Base-by-base conservation (phyloP, 2,113 vertebrate genomes). In the Syngnathus scovelli region DNA sequence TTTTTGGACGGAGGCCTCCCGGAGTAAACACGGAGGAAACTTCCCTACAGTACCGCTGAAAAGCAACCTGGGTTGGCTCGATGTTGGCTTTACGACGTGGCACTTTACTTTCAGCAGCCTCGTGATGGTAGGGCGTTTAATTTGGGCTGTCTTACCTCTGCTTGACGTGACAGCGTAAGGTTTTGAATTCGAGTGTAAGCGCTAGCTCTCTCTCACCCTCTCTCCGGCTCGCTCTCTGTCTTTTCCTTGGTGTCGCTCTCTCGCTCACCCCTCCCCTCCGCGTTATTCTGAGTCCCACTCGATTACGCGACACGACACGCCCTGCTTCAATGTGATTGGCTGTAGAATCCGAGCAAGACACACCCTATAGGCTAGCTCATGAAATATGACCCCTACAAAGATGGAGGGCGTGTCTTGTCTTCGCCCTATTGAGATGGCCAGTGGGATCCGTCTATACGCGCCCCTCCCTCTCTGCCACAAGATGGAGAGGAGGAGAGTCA, bases 81-180 rank as follows among this genome's bases (percentile, higher is more conserved):
- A 72, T 46, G 44, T 69, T n/a, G 15, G 64, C 19, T 70, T 61
- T 16, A 61, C 72, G 65, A 64, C 70, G 64, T 46, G 58, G 55
- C 64, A 66, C 69, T 67, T 62, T 3, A 55, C 49, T 66, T 66
- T 54, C 72, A 72, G 68, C 69, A 38, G 61, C 7, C 27, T 70
- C 63, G 46, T 67, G 60, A 44, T 67, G 64, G 68, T 67, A 75
- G 70, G 80, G 70, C 81, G 73, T 73, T 69, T 69, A 79, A 82
- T 76, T 73, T 78, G 79, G 78, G 83, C 88, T 90, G 89, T 89
- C 92, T 92, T 92, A 92, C 92, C 92, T 92, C 87, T 80, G 82
- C 86, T 91, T 86, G 85, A 78, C 91, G 75, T 91, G 90, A 92
- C 91, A 92, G 90, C 87, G 87, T 86, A 87, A 75, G 89, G 84